Evolutionary conservation across 2,113 vertebrate genomes (phyloP).

Genomic region (Girardinichthys multiradiatus): DNA sequence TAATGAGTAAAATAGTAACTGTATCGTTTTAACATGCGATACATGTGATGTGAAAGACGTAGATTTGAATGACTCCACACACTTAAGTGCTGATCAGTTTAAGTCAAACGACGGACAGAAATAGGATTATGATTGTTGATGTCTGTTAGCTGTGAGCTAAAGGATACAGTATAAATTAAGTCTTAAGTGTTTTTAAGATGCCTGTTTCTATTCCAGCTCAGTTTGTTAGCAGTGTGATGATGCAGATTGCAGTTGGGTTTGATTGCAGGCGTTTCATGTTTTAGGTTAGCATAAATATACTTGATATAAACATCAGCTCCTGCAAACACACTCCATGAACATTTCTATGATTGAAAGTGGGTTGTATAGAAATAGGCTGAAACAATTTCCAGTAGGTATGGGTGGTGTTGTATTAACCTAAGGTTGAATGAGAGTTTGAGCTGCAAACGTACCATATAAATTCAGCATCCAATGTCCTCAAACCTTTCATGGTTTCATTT

Average conservation of each 20-base stretch:
- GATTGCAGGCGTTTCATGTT: slow-evolving; percentile 48
- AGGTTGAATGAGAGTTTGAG: slow-evolving; percentile 27
- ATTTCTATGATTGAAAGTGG: slow-evolving; percentile 42
- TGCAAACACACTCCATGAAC: slow-evolving; percentile 36
- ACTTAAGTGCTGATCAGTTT: slow-evolving; percentile 46
- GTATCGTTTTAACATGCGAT: slow-evolving; percentile 63
- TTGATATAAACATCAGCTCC: slow-evolving; percentile 57
- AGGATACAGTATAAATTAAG: slow-evolving; percentile 61
- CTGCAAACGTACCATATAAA: slow-evolving; percentile 33
- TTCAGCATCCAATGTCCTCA: slow-evolving; percentile 28
- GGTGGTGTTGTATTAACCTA: slow-evolving; percentile 20
- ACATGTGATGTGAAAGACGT: slow-evolving; percentile 40
- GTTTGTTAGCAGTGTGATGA: slow-evolving; percentile 43
- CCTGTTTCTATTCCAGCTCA: slow-evolving; percentile 45
- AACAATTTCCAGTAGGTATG: background rate
- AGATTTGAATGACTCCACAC: slow-evolving; percentile 43
- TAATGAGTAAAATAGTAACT: slow-evolving; percentile 43
- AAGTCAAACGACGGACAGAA: slow-evolving; percentile 26
- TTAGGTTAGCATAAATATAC: slow-evolving; percentile 46
- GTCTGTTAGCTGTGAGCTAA: slow-evolving; percentile 49
- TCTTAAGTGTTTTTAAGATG: slow-evolving; percentile 71
- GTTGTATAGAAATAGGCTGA: slow-evolving; percentile 25
- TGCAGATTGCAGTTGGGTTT: slow-evolving; percentile 42
- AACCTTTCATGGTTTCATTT: slow-evolving; percentile 29
- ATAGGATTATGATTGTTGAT: slow-evolving; percentile 31